Conservation (phyloP, 2,113 vertebrate genomes). For the Bubo scandiacus region DNA sequence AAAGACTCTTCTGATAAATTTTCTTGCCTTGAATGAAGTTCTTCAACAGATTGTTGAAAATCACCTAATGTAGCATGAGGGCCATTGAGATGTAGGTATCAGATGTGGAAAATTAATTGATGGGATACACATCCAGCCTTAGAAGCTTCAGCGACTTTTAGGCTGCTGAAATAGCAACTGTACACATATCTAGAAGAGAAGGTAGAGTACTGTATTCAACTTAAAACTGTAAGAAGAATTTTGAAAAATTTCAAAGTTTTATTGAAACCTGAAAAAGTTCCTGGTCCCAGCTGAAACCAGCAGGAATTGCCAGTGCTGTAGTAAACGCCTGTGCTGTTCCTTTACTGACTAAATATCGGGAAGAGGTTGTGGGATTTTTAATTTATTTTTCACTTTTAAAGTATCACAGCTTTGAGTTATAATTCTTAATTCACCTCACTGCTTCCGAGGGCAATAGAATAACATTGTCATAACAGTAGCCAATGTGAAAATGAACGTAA, state of each 20-base stretch:
- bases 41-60: background rate
- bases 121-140: background rate
- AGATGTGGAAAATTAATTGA: background rate
- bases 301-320: background rate
- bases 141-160: background rate
- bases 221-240: background rate
- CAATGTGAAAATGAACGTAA: background rate
- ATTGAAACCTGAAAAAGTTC: background rate
- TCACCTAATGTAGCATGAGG: background rate
- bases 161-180: background rate
- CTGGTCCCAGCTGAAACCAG: background rate
- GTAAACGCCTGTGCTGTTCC: background rate
- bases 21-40: background rate
- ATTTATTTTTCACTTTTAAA: background rate
- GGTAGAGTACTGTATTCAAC: background rate
- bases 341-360: background rate
- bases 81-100: background rate
- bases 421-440: background rate
- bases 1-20: background rate
- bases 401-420: background rate
- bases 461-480: background rate
- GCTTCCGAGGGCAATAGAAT: background rate
- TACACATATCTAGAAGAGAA: background rate
- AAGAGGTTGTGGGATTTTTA: background rate
- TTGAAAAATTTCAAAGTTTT: background rate